Conservation (phyloP, 92 coral and sea anemone genomes). For the Paramuricea clavata region DNA sequence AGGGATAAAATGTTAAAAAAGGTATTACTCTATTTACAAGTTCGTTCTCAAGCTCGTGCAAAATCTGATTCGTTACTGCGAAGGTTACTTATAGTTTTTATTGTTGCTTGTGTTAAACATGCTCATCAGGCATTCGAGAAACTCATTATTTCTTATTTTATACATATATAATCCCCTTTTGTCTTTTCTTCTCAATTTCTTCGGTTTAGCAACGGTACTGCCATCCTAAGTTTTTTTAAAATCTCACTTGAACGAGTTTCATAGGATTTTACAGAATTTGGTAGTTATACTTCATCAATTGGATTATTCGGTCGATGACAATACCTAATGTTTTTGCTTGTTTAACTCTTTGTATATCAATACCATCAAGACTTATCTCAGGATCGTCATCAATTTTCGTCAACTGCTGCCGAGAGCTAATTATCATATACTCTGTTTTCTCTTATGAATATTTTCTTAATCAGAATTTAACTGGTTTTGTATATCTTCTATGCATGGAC, state of each 20-base stretch:
- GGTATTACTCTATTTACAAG: too few relatives aligned
- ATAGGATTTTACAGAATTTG: background rate
- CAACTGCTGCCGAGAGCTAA: too few relatives aligned
- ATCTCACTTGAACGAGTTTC: background rate
- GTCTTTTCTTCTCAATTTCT: too few relatives aligned
- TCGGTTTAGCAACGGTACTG: background rate
- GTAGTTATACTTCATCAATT: background rate
- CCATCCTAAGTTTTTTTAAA: slow-evolving; percentile 1
- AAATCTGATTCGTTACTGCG: background rate
- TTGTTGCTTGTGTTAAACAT: background rate
- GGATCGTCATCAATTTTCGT: background rate
- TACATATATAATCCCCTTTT: background rate
- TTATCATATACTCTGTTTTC: too few relatives aligned
- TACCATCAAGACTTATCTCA: too few relatives aligned
- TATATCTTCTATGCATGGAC: too few relatives aligned
- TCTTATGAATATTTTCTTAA: too few relatives aligned
- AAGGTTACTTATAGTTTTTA: background rate
- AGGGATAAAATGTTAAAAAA: too few relatives aligned
- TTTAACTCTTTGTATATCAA: too few relatives aligned
- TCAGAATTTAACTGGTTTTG: too few relatives aligned
- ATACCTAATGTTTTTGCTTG: too few relatives aligned
- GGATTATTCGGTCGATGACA: background rate
- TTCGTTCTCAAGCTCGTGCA: too few relatives aligned
- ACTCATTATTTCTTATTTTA: background rate
- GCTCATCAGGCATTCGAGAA: background rate